Evolutionary conservation across 53 echinoderm and acorn worm genomes (phyloP), one percentile per base, ranked within the genome.

Genomic region (Arbacia lixula): DNA sequence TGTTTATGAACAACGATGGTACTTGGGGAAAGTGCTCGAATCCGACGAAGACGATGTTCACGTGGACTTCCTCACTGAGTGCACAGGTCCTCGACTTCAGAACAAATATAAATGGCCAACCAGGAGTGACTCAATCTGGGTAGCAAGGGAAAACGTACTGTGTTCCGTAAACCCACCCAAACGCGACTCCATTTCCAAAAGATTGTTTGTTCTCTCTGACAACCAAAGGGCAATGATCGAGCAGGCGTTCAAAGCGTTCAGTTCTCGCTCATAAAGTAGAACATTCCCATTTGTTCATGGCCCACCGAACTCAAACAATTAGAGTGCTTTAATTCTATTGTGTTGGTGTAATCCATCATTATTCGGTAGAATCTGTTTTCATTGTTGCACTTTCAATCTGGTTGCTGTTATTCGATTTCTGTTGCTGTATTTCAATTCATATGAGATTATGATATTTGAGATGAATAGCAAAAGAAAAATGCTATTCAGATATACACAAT

Each of bases 1-100:
- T 3, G 77, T 76, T 10, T 76, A 76, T 56, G 77, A 54, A 11
- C 20, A 76, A n/a, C n/a, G 36, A 37, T 76, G 77, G 77, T 76
- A 76, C 36, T 5, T 76, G 11, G 77, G 77, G 1, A 76, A 32
- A 37, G 77, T 76, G 17, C 4, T 76, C 9, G 28, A 53, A 54
- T 76, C 21, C 2, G 77, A 76, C 38, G 22, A 25, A 27, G 14
- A 24, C 32, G 77, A 76, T 2, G 28, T 76, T 58, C 54, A 76
- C 36, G 25, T 76, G 14, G 28, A 74, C 75, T 68, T 68, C 40
- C 33, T 68, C 34, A 38, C 68, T 32, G 34, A 68, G 35, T 68
- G 68, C 36, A 33, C 40, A 32, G 40, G 68, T 4, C 68, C 8
- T 35, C 19, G 32, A 38, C 68, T 33, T 9, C 19, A 66, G 36